These are phyloP conservation scores for Galeruca laticollis DNA, from an alignment of 2,888 invertebrate species.

Conservation along the genomic window DNA sequence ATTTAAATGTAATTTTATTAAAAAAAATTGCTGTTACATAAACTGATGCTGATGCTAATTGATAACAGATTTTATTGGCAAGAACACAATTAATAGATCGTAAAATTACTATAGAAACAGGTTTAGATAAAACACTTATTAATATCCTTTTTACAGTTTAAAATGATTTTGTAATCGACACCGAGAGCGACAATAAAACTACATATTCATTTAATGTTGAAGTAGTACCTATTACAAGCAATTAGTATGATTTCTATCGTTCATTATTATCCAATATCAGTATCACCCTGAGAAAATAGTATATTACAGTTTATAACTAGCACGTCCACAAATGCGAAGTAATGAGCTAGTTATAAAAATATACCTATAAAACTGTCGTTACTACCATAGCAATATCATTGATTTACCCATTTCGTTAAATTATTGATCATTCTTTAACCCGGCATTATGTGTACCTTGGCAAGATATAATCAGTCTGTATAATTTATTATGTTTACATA, in stretches of 20 bases:
- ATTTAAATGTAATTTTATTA: no score
- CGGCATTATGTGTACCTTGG: slow-evolving; percentile 35
- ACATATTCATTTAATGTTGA: slow-evolving; percentile 26
- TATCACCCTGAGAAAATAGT: slow-evolving; percentile 34
- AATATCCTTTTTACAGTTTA: background rate
- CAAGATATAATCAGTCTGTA: slow-evolving; percentile 38
- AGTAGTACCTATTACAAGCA: slow-evolving; percentile 29
- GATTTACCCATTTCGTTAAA: slow-evolving; percentile 43
- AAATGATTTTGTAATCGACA: background rate
- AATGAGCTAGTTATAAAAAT: slow-evolving; percentile 44
- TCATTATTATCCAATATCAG: slow-evolving; percentile 37
- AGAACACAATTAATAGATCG: no score
- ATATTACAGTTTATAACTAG: slow-evolving; percentile 37
- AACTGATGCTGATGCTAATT: no score
- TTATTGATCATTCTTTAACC: slow-evolving; percentile 41
- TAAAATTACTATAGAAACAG: no score
- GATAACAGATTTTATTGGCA: no score
- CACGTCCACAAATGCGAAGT: slow-evolving; percentile 34
- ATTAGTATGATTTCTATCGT: slow-evolving; percentile 39
- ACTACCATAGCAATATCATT: slow-evolving; percentile 40
- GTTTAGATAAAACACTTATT: no score
- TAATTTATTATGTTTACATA: slow-evolving; percentile 32
- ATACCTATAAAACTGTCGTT: slow-evolving; percentile 38
- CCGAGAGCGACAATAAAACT: slow-evolving; percentile 15
- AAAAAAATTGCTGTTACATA: no score